Evolutionary conservation across 2,888 invertebrate genomes (phyloP).

Genomic region (Dicyrtoma fusca): DNA sequence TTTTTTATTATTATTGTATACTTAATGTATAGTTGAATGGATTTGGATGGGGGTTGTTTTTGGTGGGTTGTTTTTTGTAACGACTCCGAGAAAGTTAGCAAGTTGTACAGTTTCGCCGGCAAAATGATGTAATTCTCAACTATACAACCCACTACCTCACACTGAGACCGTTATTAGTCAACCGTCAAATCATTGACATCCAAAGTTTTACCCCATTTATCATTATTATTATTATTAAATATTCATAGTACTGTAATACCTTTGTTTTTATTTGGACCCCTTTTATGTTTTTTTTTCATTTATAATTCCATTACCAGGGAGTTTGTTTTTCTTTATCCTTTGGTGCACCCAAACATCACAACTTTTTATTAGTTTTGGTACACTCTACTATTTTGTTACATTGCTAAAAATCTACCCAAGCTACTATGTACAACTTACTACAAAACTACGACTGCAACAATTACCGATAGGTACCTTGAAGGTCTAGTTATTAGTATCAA

Average conservation of each 20-base stretch:
- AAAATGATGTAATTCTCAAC: constrained; percentile 84
- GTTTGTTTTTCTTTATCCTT: no score
- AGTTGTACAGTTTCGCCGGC: constrained; percentile 90
- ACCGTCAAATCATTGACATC: constrained; percentile 8
- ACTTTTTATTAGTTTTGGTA: no score
- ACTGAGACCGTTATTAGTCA: constrained; percentile 61
- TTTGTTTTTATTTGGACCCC: not conserved
- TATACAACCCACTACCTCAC: constrained; percentile 99
- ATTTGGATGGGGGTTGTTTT: constrained; percentile 10
- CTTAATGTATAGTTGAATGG: not conserved
- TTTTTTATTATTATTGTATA: not conserved
- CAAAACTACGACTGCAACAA: no score
- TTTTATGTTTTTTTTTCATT: not conserved
- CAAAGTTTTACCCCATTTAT: constrained; percentile 6
- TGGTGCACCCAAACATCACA: no score
- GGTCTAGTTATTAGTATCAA: no score
- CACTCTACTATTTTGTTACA: no score
- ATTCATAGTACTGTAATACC: not conserved
- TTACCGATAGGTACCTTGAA: no score
- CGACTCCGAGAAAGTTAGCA: constrained; percentile 88
- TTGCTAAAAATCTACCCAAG: no score
- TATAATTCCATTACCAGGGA: no score
- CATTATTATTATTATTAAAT: no score
- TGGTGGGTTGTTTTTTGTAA: constrained; percentile 7
- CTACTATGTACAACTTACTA: no score